Base-by-base conservation (phyloP, 2,113 vertebrate genomes). In the Rutilus rutilus region DNA sequence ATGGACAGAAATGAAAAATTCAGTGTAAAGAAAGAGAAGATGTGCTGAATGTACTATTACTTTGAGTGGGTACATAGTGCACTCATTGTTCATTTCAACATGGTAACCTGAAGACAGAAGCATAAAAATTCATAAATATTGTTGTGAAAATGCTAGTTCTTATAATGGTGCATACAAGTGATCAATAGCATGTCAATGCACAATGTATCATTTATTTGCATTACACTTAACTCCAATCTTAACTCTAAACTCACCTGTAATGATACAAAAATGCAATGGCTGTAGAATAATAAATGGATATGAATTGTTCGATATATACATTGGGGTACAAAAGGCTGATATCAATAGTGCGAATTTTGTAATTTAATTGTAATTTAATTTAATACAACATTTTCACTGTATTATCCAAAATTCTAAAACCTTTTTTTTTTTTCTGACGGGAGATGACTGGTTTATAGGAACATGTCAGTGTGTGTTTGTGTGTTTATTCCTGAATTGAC, bases 381-480 rank as follows among this genome's bases (percentile, higher is more conserved):
- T 2, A 54, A 54, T 19, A 54, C 17, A 54, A 27, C 5, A 64
- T 64, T 30, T 30, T 30, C 25, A 65, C 62, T 30, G 15, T 7
- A 17, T 65, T 4, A 17, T 65, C 2, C 25, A 12, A 30, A 7
- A 30, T 15, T 9, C 8, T 42, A 42, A 42, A 42, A 42, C 39
- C 62, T 1, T 14, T 30, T 15, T 30, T 30, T 15, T 30, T 39
- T 64, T 15, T 30, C 62, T 42, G 39, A 42, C 8, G 42, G 8
- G 42, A 42, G 23, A 60, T 67, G n/a, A 76, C 30, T n/a, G 15
- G 0, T 74, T 23, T 65, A n/a, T 62, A 27, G 36, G 64, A 25
- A 47, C 12, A 36, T 54, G 27, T 78, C 74, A 33, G 47, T 50
- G 60, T 79, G 84, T 79, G 23, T 78, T n/a, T 67, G 27, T 82